phyloP scores from a whole-genome alignment of 2,797 vertebrate species.

The Trachops cirrhosus region DNA sequence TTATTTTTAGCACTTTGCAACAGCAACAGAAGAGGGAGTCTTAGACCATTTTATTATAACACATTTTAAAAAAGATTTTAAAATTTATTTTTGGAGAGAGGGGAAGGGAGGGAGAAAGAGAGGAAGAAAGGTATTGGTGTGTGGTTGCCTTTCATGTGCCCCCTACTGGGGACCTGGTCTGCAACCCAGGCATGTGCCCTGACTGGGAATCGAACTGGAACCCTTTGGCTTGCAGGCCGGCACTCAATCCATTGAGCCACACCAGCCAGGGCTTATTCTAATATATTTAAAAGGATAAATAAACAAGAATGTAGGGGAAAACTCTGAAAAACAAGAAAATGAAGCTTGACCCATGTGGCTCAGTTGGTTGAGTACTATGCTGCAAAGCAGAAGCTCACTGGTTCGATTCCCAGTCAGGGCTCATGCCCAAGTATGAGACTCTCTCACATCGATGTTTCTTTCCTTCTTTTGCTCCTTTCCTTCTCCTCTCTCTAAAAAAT shows the following conservation, averaged over 20 bases:
- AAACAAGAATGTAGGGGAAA: slow-evolving; percentile 5
- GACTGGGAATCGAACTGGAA: no score
- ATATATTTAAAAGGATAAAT: neutral
- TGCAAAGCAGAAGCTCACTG: neutral
- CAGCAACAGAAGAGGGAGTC: slow-evolving; percentile 14
- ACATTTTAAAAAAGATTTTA: neutral
- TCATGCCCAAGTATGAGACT: neutral
- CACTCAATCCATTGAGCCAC: no score
- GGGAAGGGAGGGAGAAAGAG: no score
- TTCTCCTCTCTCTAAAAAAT: neutral
- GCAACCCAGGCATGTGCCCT: no score
- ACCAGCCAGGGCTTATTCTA: neutral
- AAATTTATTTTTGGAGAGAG: no score
- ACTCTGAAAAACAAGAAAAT: neutral
- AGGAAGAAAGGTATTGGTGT: no score
- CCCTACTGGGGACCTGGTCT: no score
- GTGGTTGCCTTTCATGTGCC: no score
- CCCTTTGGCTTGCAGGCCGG: no score
- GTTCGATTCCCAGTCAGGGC: neutral
- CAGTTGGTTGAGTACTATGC: neutral
- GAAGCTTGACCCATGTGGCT: neutral
- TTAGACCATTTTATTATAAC: neutral
- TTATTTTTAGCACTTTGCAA: neutral
- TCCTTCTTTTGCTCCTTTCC: neutral
- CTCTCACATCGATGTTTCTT: neutral